Evolutionary conservation across 2,113 vertebrate species (phyloP).

Genomic region (Nibea albiflora): DNA sequence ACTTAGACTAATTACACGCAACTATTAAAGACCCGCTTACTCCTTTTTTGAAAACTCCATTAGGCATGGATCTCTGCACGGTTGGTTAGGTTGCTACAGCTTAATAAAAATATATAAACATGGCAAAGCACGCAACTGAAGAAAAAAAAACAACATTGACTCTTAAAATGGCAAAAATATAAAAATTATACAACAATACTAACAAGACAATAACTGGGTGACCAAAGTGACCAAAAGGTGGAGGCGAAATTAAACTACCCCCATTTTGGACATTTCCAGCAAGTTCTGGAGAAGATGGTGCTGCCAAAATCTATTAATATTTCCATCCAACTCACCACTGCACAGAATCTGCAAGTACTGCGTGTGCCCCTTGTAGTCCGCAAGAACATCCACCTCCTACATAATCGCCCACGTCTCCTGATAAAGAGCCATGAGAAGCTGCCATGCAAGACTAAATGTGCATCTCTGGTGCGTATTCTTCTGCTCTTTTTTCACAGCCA

Average conservation of each 20-base stretch:
- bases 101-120: neutral
- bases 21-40: neutral
- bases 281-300: slow-evolving; percentile 60
- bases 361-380: slow-evolving; percentile 73
- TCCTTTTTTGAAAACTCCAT: neutral
- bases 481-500: slow-evolving; percentile 23
- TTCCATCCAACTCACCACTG: slow-evolving; percentile 63
- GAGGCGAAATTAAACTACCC: slow-evolving; percentile 25
- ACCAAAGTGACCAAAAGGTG: neutral
- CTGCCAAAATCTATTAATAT: slow-evolving; percentile 78
- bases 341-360: slow-evolving; percentile 73
- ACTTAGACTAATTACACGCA: neutral
- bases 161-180: neutral
- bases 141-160: neutral
- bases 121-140: neutral
- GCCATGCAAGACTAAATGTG: slow-evolving; percentile 60
- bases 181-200: slow-evolving; percentile 2
- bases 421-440: slow-evolving; percentile 67
- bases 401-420: slow-evolving; percentile 67
- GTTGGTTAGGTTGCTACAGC: neutral
- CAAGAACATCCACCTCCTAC: slow-evolving; percentile 81
- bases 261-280: slow-evolving; percentile 46
- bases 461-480: slow-evolving; percentile 35
- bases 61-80: neutral
- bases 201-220: slow-evolving; percentile 12